phyloP scores from a whole-genome alignment of 2,888 invertebrate species.

The Apodemia hepburni region DNA sequence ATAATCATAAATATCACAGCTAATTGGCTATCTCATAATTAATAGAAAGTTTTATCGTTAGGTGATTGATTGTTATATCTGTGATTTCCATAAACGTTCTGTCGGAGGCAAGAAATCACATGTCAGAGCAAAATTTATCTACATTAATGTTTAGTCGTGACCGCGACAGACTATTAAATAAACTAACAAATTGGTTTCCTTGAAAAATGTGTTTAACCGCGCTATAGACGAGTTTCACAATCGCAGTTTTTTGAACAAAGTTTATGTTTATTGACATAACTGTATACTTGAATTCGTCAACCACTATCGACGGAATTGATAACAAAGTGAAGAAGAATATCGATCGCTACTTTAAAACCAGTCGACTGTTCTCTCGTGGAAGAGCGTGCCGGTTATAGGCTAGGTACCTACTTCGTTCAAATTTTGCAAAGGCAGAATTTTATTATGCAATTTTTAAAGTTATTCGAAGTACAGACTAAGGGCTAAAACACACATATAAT shows the following conservation, averaged over 20 bases:
- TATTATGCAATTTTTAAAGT: no score
- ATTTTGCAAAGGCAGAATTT: no score
- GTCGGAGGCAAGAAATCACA: conserved; percentile 6
- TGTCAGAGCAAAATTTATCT: conserved; percentile 11
- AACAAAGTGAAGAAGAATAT: no score
- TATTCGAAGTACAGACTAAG: no score
- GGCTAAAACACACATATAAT: no score
- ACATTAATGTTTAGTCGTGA: neutral
- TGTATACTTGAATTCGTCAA: no score
- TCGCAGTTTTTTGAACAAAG: neutral
- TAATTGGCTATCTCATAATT: conserved; percentile 5
- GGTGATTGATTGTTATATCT: conserved; percentile 8
- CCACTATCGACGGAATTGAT: no score
- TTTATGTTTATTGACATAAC: neutral
- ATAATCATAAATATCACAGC: conserved; percentile 9
- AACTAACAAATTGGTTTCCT: conserved; percentile 4
- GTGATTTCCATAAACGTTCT: conserved; percentile 7
- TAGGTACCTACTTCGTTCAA: no score
- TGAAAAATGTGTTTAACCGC: no score
- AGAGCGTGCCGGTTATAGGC: no score
- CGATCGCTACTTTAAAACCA: no score
- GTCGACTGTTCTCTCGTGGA: no score
- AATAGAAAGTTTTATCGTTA: conserved; percentile 13
- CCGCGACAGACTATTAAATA: neutral
- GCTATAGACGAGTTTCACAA: neutral